Base-by-base conservation (phyloP, 2,888 invertebrate genomes). In the Mylabris sibirica region DNA sequence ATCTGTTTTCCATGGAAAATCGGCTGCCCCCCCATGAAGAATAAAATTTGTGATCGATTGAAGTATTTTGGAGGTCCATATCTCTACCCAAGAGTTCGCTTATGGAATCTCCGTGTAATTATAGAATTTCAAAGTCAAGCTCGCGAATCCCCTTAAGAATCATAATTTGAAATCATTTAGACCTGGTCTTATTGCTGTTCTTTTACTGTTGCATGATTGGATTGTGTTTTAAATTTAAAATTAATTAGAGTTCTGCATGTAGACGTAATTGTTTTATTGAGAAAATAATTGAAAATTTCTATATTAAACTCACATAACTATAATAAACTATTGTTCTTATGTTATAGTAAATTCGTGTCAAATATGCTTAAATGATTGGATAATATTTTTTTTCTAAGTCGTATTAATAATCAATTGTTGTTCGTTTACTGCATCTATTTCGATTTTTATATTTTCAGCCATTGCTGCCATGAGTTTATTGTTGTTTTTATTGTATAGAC, bases 401-500 rank as follows among this genome's bases (percentile, higher is more conserved):
- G 44, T n/a, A 44, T n/a, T 6, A n/a, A 44, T n/a, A 44, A 44
- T 44, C 44, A 44, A 44, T 44, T 44, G 44, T 6, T 44, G 44
- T 44, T 44, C n/a, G n/a, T 4, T 14, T 38, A 35, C 30, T 44
- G 17, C 44, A 44, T 17, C 44, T 3, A 17, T n/a, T 44, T 44
- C 6, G 12, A 14, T 14, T 11, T 11, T 44, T 44, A 11, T 17
- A 44, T 44, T 44, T 17, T n/a, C 6, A 44, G 17, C 49, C 49
- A 49, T 20, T 49, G 20, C 20, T 49, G 8, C 8, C 8, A 49
- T 49, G 49, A 49, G 49, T 49, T 49, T 49, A 49, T 49, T 49
- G 68, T 57, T 67, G 63, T 67, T 68, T 68, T 68, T 64, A 66
- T 59, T 64, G 63, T 60, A n/a, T n/a, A 22, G 60, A 63, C 64